Conservation (phyloP, 2,113 vertebrate genomes). For the Euleptes europaea region DNA sequence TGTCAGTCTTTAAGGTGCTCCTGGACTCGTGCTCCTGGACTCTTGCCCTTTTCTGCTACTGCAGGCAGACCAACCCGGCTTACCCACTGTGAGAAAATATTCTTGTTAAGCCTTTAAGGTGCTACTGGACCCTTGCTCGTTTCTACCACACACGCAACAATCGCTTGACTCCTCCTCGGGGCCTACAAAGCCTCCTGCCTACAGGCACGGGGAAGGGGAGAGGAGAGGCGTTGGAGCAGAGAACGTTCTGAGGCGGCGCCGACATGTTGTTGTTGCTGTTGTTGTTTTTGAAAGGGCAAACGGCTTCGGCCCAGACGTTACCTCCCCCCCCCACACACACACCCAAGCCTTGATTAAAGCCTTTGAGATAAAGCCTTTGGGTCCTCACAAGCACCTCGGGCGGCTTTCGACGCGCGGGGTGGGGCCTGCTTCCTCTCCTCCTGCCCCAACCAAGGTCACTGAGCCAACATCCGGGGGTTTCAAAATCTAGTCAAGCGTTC, state of each 20-base stretch:
- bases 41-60: too few species aligned
- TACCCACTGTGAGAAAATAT: too few species aligned
- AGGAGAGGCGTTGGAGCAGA: background rate
- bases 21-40: too few species aligned
- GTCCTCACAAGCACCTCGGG: background rate
- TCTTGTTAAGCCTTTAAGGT: too few species aligned
- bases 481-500: background rate
- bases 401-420: background rate
- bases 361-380: slow-evolving; percentile 24
- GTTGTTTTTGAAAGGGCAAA: background rate
- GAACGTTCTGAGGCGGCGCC: background rate
- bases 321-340: too few species aligned
- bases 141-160: too few species aligned
- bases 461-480: background rate
- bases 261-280: background rate
- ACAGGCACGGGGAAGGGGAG: background rate
- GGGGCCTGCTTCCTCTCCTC: slow-evolving; percentile 1
- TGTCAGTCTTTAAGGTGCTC: too few species aligned
- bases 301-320: background rate
- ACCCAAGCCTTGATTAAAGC: background rate
- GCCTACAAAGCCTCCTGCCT: background rate
- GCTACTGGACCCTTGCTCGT: too few species aligned
- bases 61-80: too few species aligned
- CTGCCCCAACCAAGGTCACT: background rate
- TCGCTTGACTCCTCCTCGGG: background rate